Evolutionary conservation across 2,113 vertebrate genomes (phyloP), one percentile per base, ranked within the genome.

Genomic region (Cichladusa arquata): DNA sequence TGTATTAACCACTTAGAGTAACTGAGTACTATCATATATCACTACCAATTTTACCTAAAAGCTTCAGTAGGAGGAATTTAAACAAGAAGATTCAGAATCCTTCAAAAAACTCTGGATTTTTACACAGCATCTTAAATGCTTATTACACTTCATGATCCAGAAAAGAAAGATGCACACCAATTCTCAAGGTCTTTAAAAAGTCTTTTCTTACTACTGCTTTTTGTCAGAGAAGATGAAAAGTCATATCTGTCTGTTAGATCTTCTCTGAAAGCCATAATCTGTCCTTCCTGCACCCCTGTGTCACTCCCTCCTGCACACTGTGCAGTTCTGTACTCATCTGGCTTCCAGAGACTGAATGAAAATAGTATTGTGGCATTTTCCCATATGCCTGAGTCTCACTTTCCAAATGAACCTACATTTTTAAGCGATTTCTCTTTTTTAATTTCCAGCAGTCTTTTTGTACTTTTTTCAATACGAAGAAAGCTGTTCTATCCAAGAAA

Each of bases 401-500:
- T 78, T 74, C 65, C 69, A 92, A 83, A 81, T 33, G 4, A 78
- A 72, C 9, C 44, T 64, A 79, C 67, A 60, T n/a, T 87, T 69
- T 81, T 73, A 84, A 79, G 79, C 9, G 74, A 62, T 66, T 84
- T 70, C 20, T 22, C 38, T 62, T 73, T 67, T 85, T 57, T 26
- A n/a, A 34, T 64, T 81, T 89, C 44, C 0, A 0, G 11, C 3
- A n/a, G 1, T 13, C 4, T 28, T 65, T 40, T 18, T 22, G 7
- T 9, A 5, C 6, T 69, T 48, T 38, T 54, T 26, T 47, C 18
- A 2, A n/a, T 17, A 66, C 40, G 9, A 80, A 58, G 6, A 58
- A 86, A 78, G 12, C 9, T 26, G 14, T 78, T 93, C 13, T 73
- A 14, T 31, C 7, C 15, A 76, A 85, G 14, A 92, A 80, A 85